Conservation (phyloP, 2,888 invertebrate genomes). For the Paralinhomoeus sp. region DNA sequence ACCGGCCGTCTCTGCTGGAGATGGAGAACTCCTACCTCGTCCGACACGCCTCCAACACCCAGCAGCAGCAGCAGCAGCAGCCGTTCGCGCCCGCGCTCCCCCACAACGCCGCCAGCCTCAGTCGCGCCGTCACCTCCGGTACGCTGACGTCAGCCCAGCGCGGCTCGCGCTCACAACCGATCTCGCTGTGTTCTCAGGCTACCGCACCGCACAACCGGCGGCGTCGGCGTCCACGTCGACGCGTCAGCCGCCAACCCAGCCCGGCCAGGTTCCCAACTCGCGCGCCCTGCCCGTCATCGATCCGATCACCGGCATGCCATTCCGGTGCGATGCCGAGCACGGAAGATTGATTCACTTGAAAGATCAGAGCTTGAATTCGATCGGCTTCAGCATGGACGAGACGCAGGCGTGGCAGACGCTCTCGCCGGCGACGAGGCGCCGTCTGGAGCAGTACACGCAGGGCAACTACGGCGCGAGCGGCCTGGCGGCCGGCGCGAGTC, state of each 20-base stretch:
- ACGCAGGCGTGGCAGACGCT: slow-evolving; percentile 6
- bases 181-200: no score
- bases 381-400: no score
- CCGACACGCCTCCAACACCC: not conserved
- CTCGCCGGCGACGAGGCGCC: slow-evolving; percentile 6
- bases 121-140: no score
- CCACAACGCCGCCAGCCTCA: no score
- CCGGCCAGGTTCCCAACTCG: no score
- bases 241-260: not conserved
- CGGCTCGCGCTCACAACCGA: no score
- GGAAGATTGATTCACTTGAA: not conserved
- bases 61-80: no score
- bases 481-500: not conserved
- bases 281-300: slow-evolving; percentile 4
- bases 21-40: slow-evolving; percentile 21
- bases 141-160: no score
- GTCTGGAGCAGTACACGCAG: slow-evolving; percentile 5
- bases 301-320: slow-evolving; percentile 2
- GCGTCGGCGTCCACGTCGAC: not conserved
- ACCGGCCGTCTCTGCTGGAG: slow-evolving; percentile 19
- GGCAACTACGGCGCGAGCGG: not conserved
- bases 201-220: no score
- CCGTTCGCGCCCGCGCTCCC: no score
- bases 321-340: not conserved
- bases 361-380: no score